Base-by-base conservation (phyloP, 2,888 invertebrate species). In the Craniophora ligustri region DNA sequence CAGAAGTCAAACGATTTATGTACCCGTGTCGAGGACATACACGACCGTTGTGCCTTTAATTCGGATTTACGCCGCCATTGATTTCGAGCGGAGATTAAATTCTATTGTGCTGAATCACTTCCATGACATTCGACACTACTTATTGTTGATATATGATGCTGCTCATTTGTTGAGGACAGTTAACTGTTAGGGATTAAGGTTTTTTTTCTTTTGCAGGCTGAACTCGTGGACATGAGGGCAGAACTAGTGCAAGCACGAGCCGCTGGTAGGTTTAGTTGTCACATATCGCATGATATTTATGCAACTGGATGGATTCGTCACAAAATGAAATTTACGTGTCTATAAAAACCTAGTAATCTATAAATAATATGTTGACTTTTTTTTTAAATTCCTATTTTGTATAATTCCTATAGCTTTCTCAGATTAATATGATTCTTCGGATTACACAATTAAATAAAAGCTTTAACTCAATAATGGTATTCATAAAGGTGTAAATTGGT, bases 171-270 rank as follows among this genome's bases (percentile, higher is more conserved):
- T 70, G 48, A 64, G 54, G 58, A 66, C 68, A 71, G 73, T 77
- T 67, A 64, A 62, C 65, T 54, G 66, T 64, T 26, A 50, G 54
- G 66, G 69, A 76, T 72, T 78, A 79, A 67, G 56, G 50, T 16
- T 54, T 67, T 71, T 76, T 42, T 50, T 49, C 84, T 76, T 84
- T 89, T 82, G 45, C 92, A 97, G 97, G 97, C 97, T 51, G 97
- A 97, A 87, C 89, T 97, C 66, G 95, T 96, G 46, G 95, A 96
- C 78, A 94, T 96, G 93, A 94, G 96, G 75, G 95, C 96, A 46
- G 96, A 97, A 81, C 85, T 97, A 74, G 94, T 95, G 42, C 96
- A 97, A 72, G 95, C 96, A 10, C 93, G 95, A 78, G 95, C 96
- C 10, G 85, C 82, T 67, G 91, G 92, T 92, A 39, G 19, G 53